Conservation (phyloP, 2,797 vertebrate species). For the Sphenodon punctatus region DNA sequence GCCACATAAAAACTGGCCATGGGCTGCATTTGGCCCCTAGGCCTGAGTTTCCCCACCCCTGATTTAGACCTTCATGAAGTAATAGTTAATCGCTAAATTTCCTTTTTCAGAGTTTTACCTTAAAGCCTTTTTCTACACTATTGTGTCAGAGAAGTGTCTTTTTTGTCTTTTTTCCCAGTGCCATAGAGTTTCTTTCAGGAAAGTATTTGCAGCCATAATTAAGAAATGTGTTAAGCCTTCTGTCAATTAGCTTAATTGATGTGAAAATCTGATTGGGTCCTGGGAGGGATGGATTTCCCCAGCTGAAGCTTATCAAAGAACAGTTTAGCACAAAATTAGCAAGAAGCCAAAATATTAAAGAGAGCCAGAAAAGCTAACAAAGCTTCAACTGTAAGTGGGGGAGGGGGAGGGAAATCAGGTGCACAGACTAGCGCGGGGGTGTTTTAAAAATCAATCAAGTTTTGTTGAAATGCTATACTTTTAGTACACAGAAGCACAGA, state of each 20-base stretch:
- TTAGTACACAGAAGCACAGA: not conserved
- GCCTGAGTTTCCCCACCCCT: too few relatives aligned
- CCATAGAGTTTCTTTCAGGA: conserved; percentile 53
- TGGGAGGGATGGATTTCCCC: conserved; percentile 48
- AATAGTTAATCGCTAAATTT: not conserved
- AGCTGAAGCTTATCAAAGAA: conserved; percentile 62
- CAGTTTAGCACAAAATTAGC: conserved; percentile 34
- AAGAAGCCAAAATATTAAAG: conserved; percentile 41
- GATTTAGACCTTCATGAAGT: too few relatives aligned
- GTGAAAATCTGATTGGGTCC: conserved; percentile 57
- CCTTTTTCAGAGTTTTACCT: not conserved
- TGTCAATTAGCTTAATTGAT: conserved; percentile 71
- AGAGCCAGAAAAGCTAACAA: conserved; percentile 4
- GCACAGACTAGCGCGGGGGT: not conserved
- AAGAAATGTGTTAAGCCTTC: conserved; percentile 69
- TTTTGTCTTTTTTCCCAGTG: not conserved
- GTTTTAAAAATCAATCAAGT: conserved; percentile 34
- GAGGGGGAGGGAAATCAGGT: conserved; percentile 28
- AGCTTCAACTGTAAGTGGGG: conserved; percentile 4
- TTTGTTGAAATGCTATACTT: conserved; percentile 32
- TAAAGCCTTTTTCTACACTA: conserved; percentile 30
- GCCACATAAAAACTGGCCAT: too few relatives aligned
- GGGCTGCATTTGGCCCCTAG: too few relatives aligned
- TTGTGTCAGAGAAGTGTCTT: conserved; percentile 24
- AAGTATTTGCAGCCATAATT: conserved; percentile 59